Conservation (phyloP, 2,797 vertebrate genomes). For the Euphonia xanthogaster region DNA sequence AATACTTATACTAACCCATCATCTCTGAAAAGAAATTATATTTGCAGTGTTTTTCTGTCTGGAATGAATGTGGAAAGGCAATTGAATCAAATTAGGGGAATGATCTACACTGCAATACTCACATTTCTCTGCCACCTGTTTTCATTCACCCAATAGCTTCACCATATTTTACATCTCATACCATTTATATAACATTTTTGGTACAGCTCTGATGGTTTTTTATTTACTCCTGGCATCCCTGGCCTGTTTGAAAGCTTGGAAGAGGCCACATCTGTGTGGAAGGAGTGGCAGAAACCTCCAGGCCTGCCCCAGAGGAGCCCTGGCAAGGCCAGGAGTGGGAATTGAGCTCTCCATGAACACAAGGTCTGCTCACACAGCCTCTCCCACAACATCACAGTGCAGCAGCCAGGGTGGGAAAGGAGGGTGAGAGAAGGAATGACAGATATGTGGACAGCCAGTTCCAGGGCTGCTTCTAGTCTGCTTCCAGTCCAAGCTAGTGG, state of each 20-base stretch:
- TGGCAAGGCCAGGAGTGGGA: background rate
- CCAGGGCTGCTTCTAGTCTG: background rate
- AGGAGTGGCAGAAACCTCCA: background rate
- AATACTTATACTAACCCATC: constrained; percentile 1
- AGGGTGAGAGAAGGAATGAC: background rate
- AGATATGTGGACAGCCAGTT: background rate
- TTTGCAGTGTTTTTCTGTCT: constrained; percentile 35
- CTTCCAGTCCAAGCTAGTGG: background rate
- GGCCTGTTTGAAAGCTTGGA: background rate
- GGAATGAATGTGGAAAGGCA: constrained; percentile 7
- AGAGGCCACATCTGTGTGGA: background rate
- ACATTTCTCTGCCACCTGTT: background rate
- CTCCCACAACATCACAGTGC: background rate
- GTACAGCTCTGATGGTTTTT: rapidly evolving
- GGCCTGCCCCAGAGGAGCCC: background rate
- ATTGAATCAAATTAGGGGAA: constrained; percentile 9
- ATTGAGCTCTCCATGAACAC: background rate
- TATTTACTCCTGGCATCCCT: background rate
- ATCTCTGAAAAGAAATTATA: constrained; percentile 5
- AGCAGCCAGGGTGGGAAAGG: background rate
- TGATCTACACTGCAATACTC: background rate
- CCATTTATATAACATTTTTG: rapidly evolving
- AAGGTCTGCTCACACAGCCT: background rate
- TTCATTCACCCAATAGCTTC: background rate
- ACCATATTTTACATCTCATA: background rate